Evolutionary conservation across 2,888 invertebrate genomes (phyloP), one percentile per base, ranked within the genome.

Genomic region (Pachydiplax longipennis): DNA sequence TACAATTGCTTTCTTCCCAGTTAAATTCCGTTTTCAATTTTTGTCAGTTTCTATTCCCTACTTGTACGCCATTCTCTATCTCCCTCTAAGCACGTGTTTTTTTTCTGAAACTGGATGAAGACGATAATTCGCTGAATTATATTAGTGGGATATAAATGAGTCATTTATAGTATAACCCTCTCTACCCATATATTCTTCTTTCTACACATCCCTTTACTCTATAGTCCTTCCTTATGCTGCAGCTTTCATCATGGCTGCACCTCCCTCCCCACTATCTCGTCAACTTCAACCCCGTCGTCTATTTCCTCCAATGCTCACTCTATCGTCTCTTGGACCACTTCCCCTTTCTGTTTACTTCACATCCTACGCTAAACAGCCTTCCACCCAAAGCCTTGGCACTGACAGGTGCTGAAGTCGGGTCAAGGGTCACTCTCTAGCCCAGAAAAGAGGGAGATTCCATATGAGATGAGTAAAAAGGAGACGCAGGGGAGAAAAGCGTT

Each of bases 381-480:
- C 22, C 48, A n/a, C 58, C 58, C 44, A 18, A 18, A 31, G 58
- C 65, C 87, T 48, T 87, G 83, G 53, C 58, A 58, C 82, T 40
- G 87, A 87, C 87, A 87, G 58, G 61, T 87, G 87, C n/a, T 65
- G 61, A 61, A 58, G 40, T 61, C 83, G 61, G 87, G 87, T 87
- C 61, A 87, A 87, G 87, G 65, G 65, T 61, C 87, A 61, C 37
- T 65, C 61, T 31, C 61, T n/a, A 18, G 22, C 81, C 4, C 6
- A 37, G 31, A 37, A 35, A 35, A 58, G 65, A n/a, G n/a, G 37
- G 87, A 31, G 37, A 61, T 40, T 87, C 87, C n/a, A 65, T 65
- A 37, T n/a, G 87, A 31, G 87, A 10, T 18, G 35, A 58, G 58
- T 18, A 22, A 10, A 31, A 83, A 58, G 18, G 58, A 83, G 35